Conservation (phyloP, 2,888 invertebrate genomes). For the Aphidius colemani region DNA sequence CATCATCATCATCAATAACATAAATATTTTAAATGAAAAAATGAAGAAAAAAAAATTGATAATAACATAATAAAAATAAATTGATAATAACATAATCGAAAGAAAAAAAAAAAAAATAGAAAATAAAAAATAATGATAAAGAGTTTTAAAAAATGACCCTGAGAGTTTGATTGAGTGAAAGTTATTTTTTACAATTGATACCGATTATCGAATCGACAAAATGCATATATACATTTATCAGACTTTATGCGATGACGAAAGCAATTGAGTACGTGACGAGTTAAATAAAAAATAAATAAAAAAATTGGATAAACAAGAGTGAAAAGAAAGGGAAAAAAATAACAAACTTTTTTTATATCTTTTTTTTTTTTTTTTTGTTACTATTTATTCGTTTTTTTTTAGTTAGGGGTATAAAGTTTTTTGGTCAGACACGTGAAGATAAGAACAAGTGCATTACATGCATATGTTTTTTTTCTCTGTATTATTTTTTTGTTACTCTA, state of each 20-base stretch:
- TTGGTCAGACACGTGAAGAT: slow-evolving; percentile 22
- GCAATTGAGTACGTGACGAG: slow-evolving; percentile 2
- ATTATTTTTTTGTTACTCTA: slow-evolving; percentile 1
- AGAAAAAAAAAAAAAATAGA: not conserved
- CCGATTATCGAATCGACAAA: slow-evolving; percentile 25
- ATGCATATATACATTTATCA: slow-evolving; percentile 3
- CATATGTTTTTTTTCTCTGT: slow-evolving; percentile 11
- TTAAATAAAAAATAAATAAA: slow-evolving; percentile 4
- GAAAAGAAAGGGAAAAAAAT: no score
- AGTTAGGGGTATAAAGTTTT: slow-evolving; percentile 23
- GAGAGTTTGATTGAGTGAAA: slow-evolving; percentile 25
- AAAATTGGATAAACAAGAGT: not conserved
- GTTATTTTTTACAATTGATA: slow-evolving; percentile 21
- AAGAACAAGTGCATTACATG: slow-evolving; percentile 18
- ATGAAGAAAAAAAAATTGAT: not conserved
- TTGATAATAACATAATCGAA: not conserved
- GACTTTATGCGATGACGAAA: slow-evolving; percentile 8
- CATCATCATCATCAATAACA: no score
- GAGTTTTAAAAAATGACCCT: not conserved
- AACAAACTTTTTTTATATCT: no score
- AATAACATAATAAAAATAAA: slow-evolving; percentile 25
- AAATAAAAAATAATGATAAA: not conserved
- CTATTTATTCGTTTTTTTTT: no score
- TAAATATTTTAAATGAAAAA: not conserved
- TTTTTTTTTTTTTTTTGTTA: no score